Evolutionary conservation across 2,888 invertebrate species (phyloP), one percentile per base, ranked within the genome.

Genomic region (Heliconius aoede): DNA sequence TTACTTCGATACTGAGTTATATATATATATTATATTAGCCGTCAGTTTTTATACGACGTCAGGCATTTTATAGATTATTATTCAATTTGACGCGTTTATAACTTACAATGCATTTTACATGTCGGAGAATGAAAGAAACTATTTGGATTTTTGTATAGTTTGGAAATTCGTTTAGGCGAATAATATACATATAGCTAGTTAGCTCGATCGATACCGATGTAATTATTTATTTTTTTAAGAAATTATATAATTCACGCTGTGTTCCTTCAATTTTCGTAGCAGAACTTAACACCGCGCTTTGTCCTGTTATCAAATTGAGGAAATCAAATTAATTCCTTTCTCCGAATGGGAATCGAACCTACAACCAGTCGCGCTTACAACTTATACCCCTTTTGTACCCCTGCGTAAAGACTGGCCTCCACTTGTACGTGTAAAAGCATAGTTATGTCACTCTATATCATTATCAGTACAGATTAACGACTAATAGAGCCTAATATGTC

Each of bases 391-490:
- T 21, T 8, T 7, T n/a, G n/a, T 46, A 5, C 18, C 46, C 7
- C 18, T 46, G 7, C 46, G 46, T 21, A 18, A 21, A 7, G 46
- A 21, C 7, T 46, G 21, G 7, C 0, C 21, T 46, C 21, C 46
- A 21, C 21, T 46, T 46, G 1, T 46, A 46, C 46, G 30, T 55
- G 51, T 28, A 67, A 51, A 76, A 64, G 73, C 51, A 71, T 30
- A 26, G 30, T 76, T 30, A 40, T 62, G 71, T 55, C 58, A 72
- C 18, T 72, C 24, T 71, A 62, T 77, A 72, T 72, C n/a, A 73
- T 72, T 28, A 72, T 61, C 72, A 72, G 26, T 60, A 46, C 18
- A 28, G 24, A 18, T 11, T 40, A 28, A 61, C 61, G 5, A 61
- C n/a, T 61, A 18, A 40, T 28, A 36, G 21, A 26, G 62, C n/a